Conservation (phyloP, 2,797 vertebrate genomes). For the Denticeps clupeoides region DNA sequence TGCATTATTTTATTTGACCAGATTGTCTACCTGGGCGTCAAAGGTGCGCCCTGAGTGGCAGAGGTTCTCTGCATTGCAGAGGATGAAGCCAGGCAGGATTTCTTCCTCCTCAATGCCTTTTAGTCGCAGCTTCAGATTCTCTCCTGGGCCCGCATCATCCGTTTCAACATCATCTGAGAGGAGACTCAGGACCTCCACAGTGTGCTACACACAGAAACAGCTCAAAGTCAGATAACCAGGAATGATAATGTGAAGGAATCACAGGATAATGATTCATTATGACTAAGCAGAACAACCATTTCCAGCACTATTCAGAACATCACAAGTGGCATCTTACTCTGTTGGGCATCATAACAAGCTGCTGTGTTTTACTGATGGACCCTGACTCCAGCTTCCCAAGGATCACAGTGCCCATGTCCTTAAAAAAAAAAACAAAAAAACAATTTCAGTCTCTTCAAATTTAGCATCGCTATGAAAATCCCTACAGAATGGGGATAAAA, state of each 20-base stretch:
- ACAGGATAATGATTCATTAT: too few relatives aligned
- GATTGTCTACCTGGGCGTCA: slow-evolving; percentile 89
- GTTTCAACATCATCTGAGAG: slow-evolving; percentile 94
- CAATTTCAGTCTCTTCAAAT: neutral
- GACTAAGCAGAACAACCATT: neutral
- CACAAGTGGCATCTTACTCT: slow-evolving; percentile 68
- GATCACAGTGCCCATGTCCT: slow-evolving; percentile 98
- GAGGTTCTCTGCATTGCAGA: slow-evolving; percentile 85
- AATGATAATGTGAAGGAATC: neutral
- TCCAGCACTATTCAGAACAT: neutral
- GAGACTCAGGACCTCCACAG: slow-evolving; percentile 87
- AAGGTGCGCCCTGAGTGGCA: slow-evolving; percentile 96
- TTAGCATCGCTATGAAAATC: neutral
- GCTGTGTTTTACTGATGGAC: slow-evolving; percentile 89
- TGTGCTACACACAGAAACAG: slow-evolving; percentile 59
- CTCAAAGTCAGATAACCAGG: neutral
- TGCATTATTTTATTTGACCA: neutral
- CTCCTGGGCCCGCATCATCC: slow-evolving; percentile 80
- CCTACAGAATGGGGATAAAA: neutral
- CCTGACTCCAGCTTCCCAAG: slow-evolving; percentile 94
- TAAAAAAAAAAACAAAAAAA: slow-evolving; percentile 6
- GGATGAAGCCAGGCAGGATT: slow-evolving; percentile 92
- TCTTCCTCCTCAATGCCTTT: slow-evolving; percentile 98
- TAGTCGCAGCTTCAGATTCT: slow-evolving; percentile 91
- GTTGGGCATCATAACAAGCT: slow-evolving; percentile 98